Base-by-base conservation (phyloP, 2,113 vertebrate species). In the Agapornis roseicollis region DNA sequence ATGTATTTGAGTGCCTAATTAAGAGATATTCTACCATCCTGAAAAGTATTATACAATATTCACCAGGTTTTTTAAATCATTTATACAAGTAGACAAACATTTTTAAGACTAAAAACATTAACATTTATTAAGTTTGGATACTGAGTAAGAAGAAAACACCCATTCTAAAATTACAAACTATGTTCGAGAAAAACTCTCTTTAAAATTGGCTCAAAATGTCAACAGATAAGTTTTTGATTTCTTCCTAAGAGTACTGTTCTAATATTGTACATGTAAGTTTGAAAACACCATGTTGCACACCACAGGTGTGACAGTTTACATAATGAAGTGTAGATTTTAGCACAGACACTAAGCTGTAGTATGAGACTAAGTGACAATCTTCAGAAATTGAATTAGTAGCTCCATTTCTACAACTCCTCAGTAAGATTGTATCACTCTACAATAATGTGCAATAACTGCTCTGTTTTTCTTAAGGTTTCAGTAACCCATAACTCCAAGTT, bases 91-190 rank as follows among this genome's bases (percentile, higher is more conserved):
- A 85, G 29, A 13, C 24, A 76, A 81, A 44, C 7, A 28, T 79
- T 87, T 80, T 71, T 39, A 90, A 84, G 31, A 84, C 17, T 81
- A 42, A 85, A 82, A 68, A 5, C 9, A 12, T 37, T 37, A 81
- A 24, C 10, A 53, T 52, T 66, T 65, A 68, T 8, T 28, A 68
- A 65, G 46, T n/a, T 88, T 16, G 91, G 79, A 69, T 31, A 70
- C 14, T 7, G 8, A 63, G 2, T 69, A 15, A 44, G 13, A 73
- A 89, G 8, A 22, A 50, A 74, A 65, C 22, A 3, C 0, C 0
- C 5, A 90, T 17, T 73, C 39, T 42, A 44, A 60, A 80, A 27
- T 13, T 65, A 31, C 9, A 39, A 42, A 74, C 25, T 33, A 6
- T 8, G 25, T 44, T 47, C 7, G 37, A 41, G 20, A 53, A 89